A percentile compares a stretch with the other conserved stretches of the same genome.
Evolutionary conservation across 2,113 vertebrate species (phyloP).

Genomic region (Microcebus griseorufus): DNA sequence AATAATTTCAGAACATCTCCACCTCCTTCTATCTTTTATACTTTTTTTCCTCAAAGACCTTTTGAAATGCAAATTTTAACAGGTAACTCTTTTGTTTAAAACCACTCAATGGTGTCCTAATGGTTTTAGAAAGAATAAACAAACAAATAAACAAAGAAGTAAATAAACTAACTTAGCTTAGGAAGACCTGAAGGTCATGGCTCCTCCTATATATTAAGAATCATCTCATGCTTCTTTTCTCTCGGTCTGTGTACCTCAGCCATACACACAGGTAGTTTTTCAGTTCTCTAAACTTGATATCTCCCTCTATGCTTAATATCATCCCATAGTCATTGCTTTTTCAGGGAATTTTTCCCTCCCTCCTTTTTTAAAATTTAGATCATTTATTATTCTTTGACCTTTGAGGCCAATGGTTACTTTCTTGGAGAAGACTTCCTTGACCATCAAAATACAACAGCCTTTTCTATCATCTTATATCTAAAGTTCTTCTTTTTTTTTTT

Average conservation of each 20-base stretch:
- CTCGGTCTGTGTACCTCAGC: background rate
- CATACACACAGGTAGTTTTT: background rate
- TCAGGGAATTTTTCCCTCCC: background rate
- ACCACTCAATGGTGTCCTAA: background rate
- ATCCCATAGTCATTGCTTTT: background rate
- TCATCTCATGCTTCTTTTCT: background rate
- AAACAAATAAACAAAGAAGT: background rate
- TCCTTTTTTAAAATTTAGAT: background rate
- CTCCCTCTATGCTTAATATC: background rate
- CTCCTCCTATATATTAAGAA: accelerated
- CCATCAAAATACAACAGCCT: background rate
- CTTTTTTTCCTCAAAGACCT: background rate
- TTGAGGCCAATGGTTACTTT: background rate
- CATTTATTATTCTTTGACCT: background rate
- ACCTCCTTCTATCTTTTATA: background rate
- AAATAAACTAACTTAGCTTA: background rate
- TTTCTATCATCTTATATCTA: background rate
- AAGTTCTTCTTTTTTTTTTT: background rate
- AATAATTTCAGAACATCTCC: background rate
- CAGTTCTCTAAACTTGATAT: background rate
- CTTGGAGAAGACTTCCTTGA: background rate
- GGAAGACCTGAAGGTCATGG: background rate
- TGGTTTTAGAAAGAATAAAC: background rate
- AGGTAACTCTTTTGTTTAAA: background rate
- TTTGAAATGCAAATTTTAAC: background rate